A percentile compares a stretch with the other conserved stretches of the same genome.
Conservation (phyloP, 2,888 invertebrate genomes). For the Mallateleia sp. region DNA sequence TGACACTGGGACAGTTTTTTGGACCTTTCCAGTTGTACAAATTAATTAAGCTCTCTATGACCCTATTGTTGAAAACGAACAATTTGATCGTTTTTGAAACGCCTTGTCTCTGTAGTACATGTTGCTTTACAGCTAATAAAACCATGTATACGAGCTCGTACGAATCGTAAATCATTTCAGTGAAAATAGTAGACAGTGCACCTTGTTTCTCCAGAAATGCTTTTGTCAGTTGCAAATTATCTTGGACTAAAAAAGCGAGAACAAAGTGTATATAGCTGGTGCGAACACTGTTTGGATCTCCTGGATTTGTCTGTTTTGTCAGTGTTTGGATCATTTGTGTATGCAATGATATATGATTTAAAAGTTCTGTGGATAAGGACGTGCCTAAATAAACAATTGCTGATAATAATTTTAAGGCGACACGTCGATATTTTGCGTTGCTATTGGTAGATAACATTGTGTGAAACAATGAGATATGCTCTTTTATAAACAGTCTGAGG, state of each 20-base stretch:
- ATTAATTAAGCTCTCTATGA: conserved; percentile 92
- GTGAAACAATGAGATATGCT: too few species aligned
- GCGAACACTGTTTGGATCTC: too few species aligned
- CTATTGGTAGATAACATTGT: too few species aligned
- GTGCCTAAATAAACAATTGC: too few species aligned
- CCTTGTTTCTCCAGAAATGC: conserved; percentile 93
- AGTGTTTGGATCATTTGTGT: too few species aligned
- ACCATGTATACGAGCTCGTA: conserved; percentile 92
- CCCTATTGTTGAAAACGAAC: conserved; percentile 92
- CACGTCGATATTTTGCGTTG: too few species aligned
- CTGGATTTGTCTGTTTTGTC: too few species aligned
- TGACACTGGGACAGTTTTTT: conserved; percentile 87
- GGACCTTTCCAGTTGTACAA: conserved; percentile 95
- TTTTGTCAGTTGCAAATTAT: conserved; percentile 92
- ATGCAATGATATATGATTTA: too few species aligned
- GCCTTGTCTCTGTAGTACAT: conserved; percentile 92
- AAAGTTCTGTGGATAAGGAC: too few species aligned
- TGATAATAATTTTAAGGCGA: too few species aligned
- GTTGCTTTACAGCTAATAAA: conserved; percentile 92
- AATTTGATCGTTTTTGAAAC: conserved; percentile 94
- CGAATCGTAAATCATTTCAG: conserved; percentile 92
- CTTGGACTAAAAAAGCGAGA: conserved; percentile 94
- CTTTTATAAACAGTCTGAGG: too few species aligned
- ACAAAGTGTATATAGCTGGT: too few species aligned
- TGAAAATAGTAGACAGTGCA: conserved; percentile 91